Evolutionary conservation across 2,888 invertebrate genomes (phyloP), one percentile per base, ranked within the genome.

Genomic region (Oeneis ivallda): DNA sequence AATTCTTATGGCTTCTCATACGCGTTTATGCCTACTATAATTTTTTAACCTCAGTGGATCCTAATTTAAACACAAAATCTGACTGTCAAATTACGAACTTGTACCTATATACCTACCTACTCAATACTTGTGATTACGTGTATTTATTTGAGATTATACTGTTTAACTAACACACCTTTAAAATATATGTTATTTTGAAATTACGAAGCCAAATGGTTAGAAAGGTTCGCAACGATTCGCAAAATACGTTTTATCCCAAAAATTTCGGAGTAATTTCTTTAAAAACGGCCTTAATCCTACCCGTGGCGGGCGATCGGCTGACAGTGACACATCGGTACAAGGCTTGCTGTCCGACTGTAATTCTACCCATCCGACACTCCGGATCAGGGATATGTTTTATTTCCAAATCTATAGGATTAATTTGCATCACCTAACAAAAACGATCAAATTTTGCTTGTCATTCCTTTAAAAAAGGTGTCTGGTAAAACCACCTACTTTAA

Each of bases 261-360:
- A 82, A 83, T 79, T 76, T 77, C 74, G 68, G 66, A 79, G 81
- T 84, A 84, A 87, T 87, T 87, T 86, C 85, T 89, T 89, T 84
- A 83, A 87, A 88, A 89, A 85, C 77, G 76, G 77, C 79, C 79
- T 81, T 90, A 91, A 91, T 89, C 90, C 90, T 74, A 77, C 74
- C 77, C 79, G 78, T 74, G 78, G 80, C 80, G 80, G 79, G 81
- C 78, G 86, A 84, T 84, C 82, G 85, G 76, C 77, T 92, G 92
- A 92, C 92, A 92, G 89, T 92, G 92, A 92, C 92, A 90, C 91
- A 92, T 92, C 85, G 91, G 86, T 92, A 92, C 92, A 92, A 75
- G 91, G 84, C 80, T 70, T 85, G 85, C 83, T 83, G 88, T 88
- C 89, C 85, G 79, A 85, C 82, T 91, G 88, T 91, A 89, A 90